phyloP scores from a whole-genome alignment of 1,140 invertebrate species.

The Cherax quadricarinatus region DNA sequence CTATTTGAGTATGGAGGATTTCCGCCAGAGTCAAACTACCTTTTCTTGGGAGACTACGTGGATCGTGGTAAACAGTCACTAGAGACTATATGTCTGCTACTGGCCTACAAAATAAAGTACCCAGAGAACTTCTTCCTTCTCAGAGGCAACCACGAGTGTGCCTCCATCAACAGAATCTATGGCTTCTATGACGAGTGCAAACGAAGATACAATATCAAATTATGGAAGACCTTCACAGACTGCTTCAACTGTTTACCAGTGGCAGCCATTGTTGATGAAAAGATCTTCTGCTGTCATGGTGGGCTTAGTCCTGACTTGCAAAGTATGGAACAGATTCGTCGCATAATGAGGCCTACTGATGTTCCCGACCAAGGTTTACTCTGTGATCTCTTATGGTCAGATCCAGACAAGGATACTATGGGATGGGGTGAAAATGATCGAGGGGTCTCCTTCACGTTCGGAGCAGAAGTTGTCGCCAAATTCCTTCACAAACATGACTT shows the following conservation, averaged over 20 bases:
- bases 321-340: constrained; percentile 89
- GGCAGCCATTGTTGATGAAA: constrained; percentile 92
- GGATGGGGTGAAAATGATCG: constrained; percentile 98
- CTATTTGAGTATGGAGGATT: constrained; percentile 99
- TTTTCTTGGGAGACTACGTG: constrained; percentile 97
- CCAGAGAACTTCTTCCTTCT: constrained; percentile 84
- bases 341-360: constrained; percentile 84
- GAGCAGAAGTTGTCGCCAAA: constrained; percentile 94
- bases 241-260: constrained; percentile 86
- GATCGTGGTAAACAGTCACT: constrained; percentile 92
- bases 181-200: constrained; percentile 79
- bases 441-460: constrained; percentile 97
- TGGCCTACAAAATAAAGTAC: constrained; percentile 84
- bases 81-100: constrained; percentile 92
- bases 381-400: constrained; percentile 82
- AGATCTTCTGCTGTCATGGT: constrained; percentile 98
- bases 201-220: constrained; percentile 84
- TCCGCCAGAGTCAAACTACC: constrained; percentile 99
- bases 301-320: constrained; percentile 92
- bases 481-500: constrained; percentile 97
- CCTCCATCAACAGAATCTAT: constrained; percentile 80
- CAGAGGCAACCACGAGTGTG: constrained; percentile 83
- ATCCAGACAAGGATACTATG: constrained; percentile 80
- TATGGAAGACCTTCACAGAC: constrained; percentile 87
- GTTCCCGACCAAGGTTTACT: constrained; percentile 81